Evolutionary conservation across 30 jellyfish, hydroid and myxozoan genomes (phyloP), one percentile per base, ranked within the genome.

Genomic region (Aurelia sp.): DNA sequence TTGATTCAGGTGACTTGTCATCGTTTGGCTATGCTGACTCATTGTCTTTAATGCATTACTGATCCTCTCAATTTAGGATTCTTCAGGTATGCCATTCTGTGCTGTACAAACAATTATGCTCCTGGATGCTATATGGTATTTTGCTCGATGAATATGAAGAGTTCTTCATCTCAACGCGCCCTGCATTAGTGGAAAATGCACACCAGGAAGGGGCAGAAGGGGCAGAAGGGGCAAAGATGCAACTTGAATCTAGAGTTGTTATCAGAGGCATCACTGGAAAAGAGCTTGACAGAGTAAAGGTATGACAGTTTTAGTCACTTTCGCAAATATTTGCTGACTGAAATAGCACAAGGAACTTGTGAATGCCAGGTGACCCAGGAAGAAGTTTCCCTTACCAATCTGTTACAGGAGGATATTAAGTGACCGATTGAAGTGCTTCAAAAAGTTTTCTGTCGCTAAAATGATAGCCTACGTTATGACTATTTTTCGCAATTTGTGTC

Each of bases 111-210:
- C 99, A 94, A 68, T 78, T 94, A 22, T 82, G 98, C 51, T 96
- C 97, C 19, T 94, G 99, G 99, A 82, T 89, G 90, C 47, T 94
- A 50, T 95, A 88, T 75, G 99, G 99, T 16, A 70, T 76, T 27
- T 72, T 94, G 51, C 62, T 89, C 55, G 99, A 94, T 74, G 95
- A 88, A 66, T 94, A 87, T 51, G 67, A 84, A n/a, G 99, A 94
- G 68, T 94, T 94, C 88, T 94, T 94, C 63, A 81, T 94, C n/a
- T 38, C 94, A 59, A 91, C 72, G 2, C 79, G 69, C 50, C 91
- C 93, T 70, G 20, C 82, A 15, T 69, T 59, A 30, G 66, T 21
- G 33, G 85, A 76, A 67, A 53, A 19, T 2, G 71, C 63, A 55
- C 70, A 48, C 31, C 47, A 35, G 61, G 81, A 86, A 16, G 55